These are phyloP conservation scores for Argyrosomus regius DNA, from an alignment of 2,797 vertebrate genomes.

Conservation along the genomic window DNA sequence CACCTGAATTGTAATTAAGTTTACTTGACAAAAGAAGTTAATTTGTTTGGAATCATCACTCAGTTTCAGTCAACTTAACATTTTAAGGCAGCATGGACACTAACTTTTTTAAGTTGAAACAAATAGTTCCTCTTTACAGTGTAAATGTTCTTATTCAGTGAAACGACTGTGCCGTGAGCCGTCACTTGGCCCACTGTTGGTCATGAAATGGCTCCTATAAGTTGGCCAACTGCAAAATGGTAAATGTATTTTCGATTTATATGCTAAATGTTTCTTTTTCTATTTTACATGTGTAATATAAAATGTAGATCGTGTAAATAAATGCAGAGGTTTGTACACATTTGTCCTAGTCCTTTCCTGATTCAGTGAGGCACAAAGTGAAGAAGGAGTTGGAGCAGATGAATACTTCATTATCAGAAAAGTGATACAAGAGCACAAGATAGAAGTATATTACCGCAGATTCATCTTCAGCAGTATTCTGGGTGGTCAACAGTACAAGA, in stretches of 20 bases:
- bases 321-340: no score
- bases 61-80: no score
- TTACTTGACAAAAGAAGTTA: no score
- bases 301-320: background rate
- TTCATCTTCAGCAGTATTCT: background rate
- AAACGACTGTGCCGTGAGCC: background rate
- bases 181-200: background rate
- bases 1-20: no score
- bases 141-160: slow-evolving; percentile 38
- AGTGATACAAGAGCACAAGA: no score
- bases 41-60: no score
- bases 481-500: background rate
- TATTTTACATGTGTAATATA: background rate
- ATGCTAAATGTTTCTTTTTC: background rate
- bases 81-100: no score
- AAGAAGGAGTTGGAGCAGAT: background rate
- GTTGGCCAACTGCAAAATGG: background rate
- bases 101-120: no score
- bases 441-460: background rate
- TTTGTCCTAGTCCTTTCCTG: background rate
- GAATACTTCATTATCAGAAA: background rate
- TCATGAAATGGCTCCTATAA: background rate
- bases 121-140: background rate
- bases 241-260: background rate
- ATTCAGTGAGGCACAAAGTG: background rate